Conservation (phyloP, 2,888 invertebrate genomes). For the Yponomeuta cagnagella region DNA sequence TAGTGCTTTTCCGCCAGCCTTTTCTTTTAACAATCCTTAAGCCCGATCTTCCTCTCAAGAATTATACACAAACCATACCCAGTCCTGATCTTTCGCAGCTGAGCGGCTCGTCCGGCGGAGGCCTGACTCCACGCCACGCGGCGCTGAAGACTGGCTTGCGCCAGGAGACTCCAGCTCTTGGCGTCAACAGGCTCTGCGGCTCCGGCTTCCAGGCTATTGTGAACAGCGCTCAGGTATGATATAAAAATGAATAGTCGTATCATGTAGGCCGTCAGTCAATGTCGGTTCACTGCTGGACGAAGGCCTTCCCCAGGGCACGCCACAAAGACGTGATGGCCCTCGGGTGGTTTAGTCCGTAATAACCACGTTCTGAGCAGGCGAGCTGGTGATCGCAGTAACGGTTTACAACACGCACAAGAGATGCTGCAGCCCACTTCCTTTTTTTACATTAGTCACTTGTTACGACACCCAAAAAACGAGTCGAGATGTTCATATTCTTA, state of each 20-base stretch:
- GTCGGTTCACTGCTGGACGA: too few relatives aligned
- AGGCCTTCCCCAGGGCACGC: too few relatives aligned
- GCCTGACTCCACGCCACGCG: conserved; percentile 89
- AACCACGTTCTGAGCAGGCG: too few relatives aligned
- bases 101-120: conserved; percentile 80
- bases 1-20: too few relatives aligned
- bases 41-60: too few relatives aligned
- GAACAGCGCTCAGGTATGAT: conserved; percentile 87
- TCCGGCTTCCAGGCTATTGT: conserved; percentile 97
- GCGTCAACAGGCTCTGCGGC: conserved; percentile 95
- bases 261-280: not conserved
- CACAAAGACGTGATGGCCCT: too few relatives aligned
- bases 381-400: too few relatives aligned
- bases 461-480: too few relatives aligned
- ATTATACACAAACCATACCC: not conserved
- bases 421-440: not conserved
- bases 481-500: too few relatives aligned
- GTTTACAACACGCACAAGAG: not conserved
- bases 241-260: not conserved
- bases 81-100: not conserved
- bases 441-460: too few relatives aligned
- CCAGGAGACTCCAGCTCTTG: conserved; percentile 87
- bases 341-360: too few relatives aligned
- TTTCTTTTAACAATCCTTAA: too few relatives aligned
- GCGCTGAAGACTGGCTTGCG: conserved; percentile 89